Evolutionary conservation across 1,140 invertebrate species (phyloP).

Genomic region (Hydropsyche tenuis): DNA sequence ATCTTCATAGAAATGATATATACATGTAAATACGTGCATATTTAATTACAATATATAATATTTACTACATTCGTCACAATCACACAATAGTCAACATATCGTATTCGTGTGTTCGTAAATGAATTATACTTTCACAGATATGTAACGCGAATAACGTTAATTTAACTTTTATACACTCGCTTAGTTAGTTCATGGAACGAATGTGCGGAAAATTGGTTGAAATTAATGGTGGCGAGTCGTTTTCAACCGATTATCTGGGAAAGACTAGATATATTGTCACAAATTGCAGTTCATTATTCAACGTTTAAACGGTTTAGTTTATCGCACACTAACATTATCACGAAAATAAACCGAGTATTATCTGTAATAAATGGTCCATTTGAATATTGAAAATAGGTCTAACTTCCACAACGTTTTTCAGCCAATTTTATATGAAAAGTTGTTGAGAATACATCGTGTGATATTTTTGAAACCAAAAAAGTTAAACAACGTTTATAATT

Average conservation of each 20-base stretch:
- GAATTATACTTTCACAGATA: too few species aligned
- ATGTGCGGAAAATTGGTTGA: constrained; percentile 13
- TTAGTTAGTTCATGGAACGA: background rate
- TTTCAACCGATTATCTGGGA: constrained; percentile 22
- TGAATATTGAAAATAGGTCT: background rate
- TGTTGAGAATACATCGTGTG: constrained; percentile 8
- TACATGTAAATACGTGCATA: too few species aligned
- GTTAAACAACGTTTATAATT: background rate
- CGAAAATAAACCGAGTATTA: background rate
- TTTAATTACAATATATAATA: too few species aligned
- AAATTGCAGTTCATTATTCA: constrained; percentile 24
- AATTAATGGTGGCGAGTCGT: constrained; percentile 7
- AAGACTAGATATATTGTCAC: constrained; percentile 21
- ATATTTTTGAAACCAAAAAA: constrained; percentile 24
- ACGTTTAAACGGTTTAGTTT: constrained; percentile 17
- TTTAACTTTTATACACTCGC: too few species aligned
- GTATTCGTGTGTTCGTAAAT: too few species aligned
- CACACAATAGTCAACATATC: too few species aligned
- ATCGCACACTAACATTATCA: background rate
- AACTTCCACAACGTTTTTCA: background rate
- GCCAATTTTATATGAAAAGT: constrained; percentile 20
- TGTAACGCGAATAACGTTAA: too few species aligned
- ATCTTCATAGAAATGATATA: too few species aligned
- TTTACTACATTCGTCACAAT: too few species aligned
- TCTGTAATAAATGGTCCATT: constrained; percentile 1